Evolutionary conservation across 1,140 invertebrate genomes (phyloP).

Genomic region (Hycleus phaleratus): DNA sequence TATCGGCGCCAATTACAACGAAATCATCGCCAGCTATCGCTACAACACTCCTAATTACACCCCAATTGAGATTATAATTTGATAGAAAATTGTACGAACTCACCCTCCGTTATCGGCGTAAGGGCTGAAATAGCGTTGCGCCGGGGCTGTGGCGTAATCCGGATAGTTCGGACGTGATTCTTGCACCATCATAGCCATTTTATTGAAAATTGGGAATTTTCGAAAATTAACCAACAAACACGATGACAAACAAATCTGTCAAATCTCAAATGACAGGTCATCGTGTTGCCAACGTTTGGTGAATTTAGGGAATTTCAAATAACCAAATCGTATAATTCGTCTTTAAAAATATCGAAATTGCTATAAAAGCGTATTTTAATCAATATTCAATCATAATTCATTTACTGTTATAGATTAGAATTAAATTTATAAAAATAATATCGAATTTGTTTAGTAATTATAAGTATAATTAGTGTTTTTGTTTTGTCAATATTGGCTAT

Average conservation of each 20-base stretch:
- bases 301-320: no score
- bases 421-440: no score
- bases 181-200: background rate
- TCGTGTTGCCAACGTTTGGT: background rate
- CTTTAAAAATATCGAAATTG: no score
- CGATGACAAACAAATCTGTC: background rate
- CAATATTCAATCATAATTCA: no score
- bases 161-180: constrained; percentile 44
- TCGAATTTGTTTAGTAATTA: no score
- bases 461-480: no score
- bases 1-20: constrained; percentile 72
- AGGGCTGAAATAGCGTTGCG: constrained; percentile 59
- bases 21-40: constrained; percentile 77
- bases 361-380: no score
- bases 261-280: background rate
- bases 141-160: constrained; percentile 53
- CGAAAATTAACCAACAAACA: background rate
- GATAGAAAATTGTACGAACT: constrained; percentile 21
- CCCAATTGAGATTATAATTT: constrained; percentile 5
- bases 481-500: no score
- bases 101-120: constrained; percentile 73
- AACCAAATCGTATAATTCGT: no score
- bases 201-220: background rate
- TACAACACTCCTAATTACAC: constrained; percentile 60
- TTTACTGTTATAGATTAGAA: no score